phyloP scores from a whole-genome alignment of 2,888 invertebrate genomes.

The Automeris io region DNA sequence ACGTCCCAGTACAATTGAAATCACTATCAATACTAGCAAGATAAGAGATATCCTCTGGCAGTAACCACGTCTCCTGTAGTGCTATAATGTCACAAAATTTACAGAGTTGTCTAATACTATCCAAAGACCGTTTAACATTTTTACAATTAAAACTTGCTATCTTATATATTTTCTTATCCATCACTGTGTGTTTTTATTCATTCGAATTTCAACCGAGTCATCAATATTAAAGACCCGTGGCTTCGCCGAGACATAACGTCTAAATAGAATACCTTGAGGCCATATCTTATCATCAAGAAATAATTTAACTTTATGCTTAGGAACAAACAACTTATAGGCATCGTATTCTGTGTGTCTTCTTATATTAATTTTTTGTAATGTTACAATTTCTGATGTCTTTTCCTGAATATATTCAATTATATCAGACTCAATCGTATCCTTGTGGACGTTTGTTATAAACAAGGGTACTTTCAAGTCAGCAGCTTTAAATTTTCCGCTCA shows the following conservation, averaged over 20 bases:
- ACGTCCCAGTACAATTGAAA: conserved; percentile 18
- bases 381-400: conserved; percentile 15
- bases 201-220: too few relatives aligned
- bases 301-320: conserved; percentile 13
- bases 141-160: background rate
- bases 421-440: conserved; percentile 14
- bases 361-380: too few relatives aligned
- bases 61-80: conserved; percentile 21
- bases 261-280: conserved; percentile 20
- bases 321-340: conserved; percentile 21
- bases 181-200: too few relatives aligned
- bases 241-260: conserved; percentile 24
- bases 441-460: conserved; percentile 21
- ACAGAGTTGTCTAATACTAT: conserved; percentile 15
- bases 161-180: background rate
- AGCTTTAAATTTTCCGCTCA: conserved; percentile 14
- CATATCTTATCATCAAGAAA: conserved; percentile 19
- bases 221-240: too few relatives aligned
- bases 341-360: conserved; percentile 12
- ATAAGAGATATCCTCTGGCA: conserved; percentile 17
- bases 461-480: conserved; percentile 18
- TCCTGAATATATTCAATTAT: conserved; percentile 15
- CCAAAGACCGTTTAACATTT: conserved; percentile 8
- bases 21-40: conserved; percentile 14
- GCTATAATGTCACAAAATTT: conserved; percentile 14